Percentiles rank a stretch among this genome's conserved stretches.
Conservation (phyloP, 2,113 vertebrate genomes). For the Marmota flaviventris region DNA sequence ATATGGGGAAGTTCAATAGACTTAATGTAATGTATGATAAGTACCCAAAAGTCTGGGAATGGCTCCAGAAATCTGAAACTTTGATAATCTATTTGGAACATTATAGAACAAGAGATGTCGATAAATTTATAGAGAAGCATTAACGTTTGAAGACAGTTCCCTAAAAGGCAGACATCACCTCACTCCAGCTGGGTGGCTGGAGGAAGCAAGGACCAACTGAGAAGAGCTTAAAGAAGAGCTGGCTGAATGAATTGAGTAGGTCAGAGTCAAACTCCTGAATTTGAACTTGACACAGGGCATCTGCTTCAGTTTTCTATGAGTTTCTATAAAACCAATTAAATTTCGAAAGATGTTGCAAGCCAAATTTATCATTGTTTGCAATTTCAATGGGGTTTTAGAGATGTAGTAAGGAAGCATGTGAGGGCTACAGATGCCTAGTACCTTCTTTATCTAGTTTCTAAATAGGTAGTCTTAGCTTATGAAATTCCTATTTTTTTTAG, state of each 20-base stretch:
- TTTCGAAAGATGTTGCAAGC: neutral
- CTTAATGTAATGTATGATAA: neutral
- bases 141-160: neutral
- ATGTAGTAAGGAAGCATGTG: neutral
- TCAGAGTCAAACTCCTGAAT: neutral
- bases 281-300: neutral
- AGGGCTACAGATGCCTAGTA: neutral
- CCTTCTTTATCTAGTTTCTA: neutral
- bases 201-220: neutral
- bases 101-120: neutral
- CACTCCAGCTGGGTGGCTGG: neutral
- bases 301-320: neutral
- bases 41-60: neutral
- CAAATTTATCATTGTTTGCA: neutral
- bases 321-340: neutral
- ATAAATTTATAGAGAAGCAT: neutral
- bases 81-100: neutral
- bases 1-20: neutral
- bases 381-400: neutral
- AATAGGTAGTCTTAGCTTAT: neutral
- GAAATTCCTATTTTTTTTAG: neutral
- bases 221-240: neutral
- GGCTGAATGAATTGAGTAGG: neutral
- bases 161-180: neutral
- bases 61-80: neutral